Conservation (phyloP, 2,113 vertebrate genomes). For the Hucho hucho region DNA sequence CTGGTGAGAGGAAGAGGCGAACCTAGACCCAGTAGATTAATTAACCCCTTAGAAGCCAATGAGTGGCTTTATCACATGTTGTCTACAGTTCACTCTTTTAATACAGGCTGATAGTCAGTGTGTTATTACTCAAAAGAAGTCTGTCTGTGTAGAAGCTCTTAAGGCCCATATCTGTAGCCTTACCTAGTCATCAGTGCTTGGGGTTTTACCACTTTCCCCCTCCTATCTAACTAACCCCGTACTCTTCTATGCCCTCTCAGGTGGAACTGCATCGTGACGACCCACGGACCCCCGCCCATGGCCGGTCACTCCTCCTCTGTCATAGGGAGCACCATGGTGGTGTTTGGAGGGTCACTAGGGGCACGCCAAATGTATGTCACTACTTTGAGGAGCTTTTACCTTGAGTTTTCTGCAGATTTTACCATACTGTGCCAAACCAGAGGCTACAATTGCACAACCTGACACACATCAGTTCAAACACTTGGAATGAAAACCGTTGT, state of each 20-base stretch:
- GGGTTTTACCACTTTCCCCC: background rate
- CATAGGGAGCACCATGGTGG: conserved; percentile 92
- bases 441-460: no score
- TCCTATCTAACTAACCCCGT: background rate
- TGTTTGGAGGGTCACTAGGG: conserved; percentile 94
- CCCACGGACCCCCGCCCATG: conserved; percentile 95
- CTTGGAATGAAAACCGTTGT: no score
- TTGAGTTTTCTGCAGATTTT: no score
- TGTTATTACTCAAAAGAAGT: background rate
- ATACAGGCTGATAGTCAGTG: background rate
- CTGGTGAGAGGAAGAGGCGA: conserved; percentile 77
- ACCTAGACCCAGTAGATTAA: no score
- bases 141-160: background rate
- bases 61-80: no score
- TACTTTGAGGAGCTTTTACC: background rate
- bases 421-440: no score
- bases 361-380: conserved; percentile 91
- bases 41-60: no score
- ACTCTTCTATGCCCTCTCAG: conserved; percentile 58
- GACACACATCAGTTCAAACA: no score
- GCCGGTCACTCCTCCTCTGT: conserved; percentile 97
- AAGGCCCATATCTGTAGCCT: background rate
- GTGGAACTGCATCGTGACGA: conserved; percentile 99
- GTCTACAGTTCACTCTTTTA: no score
- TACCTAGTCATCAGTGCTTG: background rate